Base-by-base conservation (phyloP, 2,888 invertebrate genomes). In the Ethmia dodecea region DNA sequence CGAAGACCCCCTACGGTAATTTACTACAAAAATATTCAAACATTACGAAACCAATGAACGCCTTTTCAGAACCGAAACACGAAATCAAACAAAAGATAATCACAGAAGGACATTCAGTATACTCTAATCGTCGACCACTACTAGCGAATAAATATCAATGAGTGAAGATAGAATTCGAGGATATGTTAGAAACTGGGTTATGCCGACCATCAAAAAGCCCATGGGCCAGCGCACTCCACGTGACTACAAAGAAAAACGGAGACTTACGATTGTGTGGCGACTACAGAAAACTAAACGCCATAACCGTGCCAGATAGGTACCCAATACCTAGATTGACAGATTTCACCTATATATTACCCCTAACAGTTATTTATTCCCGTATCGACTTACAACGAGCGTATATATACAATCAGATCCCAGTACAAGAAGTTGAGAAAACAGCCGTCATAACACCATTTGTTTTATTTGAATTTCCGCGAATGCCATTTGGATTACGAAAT, bases 341-440 rank as follows among this genome's bases (percentile, higher is more conserved):
- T 39, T 57, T 65, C 20, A 38, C 38, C 2, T 39, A 38, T 24
- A 3, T 38, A 1, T 13, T 37, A 6, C 13, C 32, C 5, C 52
- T 49, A 0, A 55, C 4, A 28, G 49, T 30, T 2, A 36, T 60
- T 6, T 64, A 63, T 37, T 47, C 52, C 0, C 42, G 33, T 5
- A 41, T 71, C 2, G 67, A 72, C 43, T 43, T 72, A 11, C 43
- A 45, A 3, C 33, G 50, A 12, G 69, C 68, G 0, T 74, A 60
- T 5, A 34, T 54, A 65, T 65, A 60, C 20, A 66, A 77, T 10
- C 60, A 61, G 2, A 51, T 75, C n/a, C n/a, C n/a, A n/a, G n/a
- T n/a, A n/a, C n/a, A n/a, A n/a, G n/a, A n/a, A n/a, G n/a, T n/a
- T n/a, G 47, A 37, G 0, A 72, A 78, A 41, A 73, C 73, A 0